These are phyloP conservation scores for Melanchra persicariae DNA, from an alignment of 2,888 invertebrate genomes.

Conservation along the genomic window DNA sequence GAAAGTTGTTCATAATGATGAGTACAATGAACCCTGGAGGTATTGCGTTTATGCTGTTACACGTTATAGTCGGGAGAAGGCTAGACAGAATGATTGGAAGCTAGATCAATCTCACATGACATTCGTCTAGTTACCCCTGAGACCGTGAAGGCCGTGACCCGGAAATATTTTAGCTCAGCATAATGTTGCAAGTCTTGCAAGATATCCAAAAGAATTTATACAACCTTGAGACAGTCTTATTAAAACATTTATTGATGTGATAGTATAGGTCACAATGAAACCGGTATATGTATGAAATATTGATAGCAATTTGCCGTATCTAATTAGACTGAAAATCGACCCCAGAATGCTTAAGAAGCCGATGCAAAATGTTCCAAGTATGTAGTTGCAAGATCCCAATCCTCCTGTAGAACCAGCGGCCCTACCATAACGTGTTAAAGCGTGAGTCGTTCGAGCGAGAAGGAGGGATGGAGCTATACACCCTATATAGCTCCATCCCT, in stretches of 20 bases:
- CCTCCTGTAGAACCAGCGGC: too few species aligned
- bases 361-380: constrained; percentile 16
- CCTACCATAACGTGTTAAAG: too few species aligned
- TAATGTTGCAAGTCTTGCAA: constrained; percentile 2
- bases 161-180: not conserved
- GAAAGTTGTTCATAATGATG: too few species aligned
- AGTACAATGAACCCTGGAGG: too few species aligned
- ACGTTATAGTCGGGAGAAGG: too few species aligned
- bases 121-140: not conserved
- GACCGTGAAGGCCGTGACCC: not conserved
- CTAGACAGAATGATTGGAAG: too few species aligned
- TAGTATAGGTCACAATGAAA: not conserved
- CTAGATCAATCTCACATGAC: not conserved
- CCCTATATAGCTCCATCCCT: too few species aligned
- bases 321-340: not conserved
- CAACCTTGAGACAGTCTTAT: not conserved
- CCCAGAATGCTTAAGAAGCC: not conserved
- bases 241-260: not conserved
- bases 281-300: constrained; percentile 5
- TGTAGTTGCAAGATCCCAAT: constrained; percentile 7
- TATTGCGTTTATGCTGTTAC: too few species aligned
- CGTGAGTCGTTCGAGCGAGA: too few species aligned
- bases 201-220: not conserved
- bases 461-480: too few species aligned
- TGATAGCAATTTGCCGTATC: not conserved